phyloP scores from a whole-genome alignment of 2,888 invertebrate species.

The Drosophila emarginata region DNA sequence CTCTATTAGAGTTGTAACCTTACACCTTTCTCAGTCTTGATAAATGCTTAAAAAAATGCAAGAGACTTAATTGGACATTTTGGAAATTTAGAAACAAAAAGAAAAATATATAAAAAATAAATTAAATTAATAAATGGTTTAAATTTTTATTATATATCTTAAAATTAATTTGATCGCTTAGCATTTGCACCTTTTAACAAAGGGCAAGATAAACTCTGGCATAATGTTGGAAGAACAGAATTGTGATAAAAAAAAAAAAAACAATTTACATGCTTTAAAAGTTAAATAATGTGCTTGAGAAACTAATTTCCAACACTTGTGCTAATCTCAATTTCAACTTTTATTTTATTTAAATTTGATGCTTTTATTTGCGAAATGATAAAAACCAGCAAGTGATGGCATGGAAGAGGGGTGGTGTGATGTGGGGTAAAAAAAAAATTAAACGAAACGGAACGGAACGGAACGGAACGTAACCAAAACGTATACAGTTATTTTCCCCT shows the following conservation, averaged over 20 bases:
- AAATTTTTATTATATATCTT: too few species aligned
- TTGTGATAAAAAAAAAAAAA: conserved; percentile 3
- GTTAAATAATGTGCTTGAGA: conserved; percentile 53
- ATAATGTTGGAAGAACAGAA: not conserved
- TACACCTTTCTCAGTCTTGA: too few species aligned
- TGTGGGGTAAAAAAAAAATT: not conserved
- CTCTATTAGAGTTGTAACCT: too few species aligned
- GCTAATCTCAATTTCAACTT: conserved; percentile 72
- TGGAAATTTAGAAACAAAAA: too few species aligned
- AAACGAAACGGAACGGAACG: conserved; percentile 43
- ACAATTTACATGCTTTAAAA: conserved; percentile 33
- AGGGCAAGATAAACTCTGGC: not conserved
- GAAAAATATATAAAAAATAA: too few species aligned
- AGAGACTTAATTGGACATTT: too few species aligned
- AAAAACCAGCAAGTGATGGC: not conserved
- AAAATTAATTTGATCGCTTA: too few species aligned
- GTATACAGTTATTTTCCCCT: conserved; percentile 6
- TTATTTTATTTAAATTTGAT: conserved; percentile 72
- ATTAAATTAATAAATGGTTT: too few species aligned
- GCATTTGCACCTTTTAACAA: not conserved
- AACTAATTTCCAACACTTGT: conserved; percentile 67
- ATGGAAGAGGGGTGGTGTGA: not conserved
- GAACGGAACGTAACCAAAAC: conserved; percentile 31
- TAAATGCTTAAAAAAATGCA: too few species aligned
- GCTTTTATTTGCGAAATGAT: conserved; percentile 54